phyloP scores from a whole-genome alignment of 2,113 vertebrate genomes.

The Podarcis cretensis region DNA sequence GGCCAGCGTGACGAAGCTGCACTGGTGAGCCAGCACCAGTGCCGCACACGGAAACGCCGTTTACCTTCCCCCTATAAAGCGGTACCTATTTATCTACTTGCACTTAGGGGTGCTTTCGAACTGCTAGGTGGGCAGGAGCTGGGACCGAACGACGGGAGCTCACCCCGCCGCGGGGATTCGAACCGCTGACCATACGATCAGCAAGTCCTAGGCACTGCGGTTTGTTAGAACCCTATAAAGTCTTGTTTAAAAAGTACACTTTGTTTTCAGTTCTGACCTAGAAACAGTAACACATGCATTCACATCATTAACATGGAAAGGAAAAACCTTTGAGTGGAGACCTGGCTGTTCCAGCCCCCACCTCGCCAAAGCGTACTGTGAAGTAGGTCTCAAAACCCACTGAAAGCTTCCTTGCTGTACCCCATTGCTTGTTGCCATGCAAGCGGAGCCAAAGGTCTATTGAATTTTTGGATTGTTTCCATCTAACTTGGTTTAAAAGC shows the following conservation, averaged over 20 bases:
- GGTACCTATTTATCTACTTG: no score
- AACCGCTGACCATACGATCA: no score
- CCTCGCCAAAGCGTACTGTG: background rate
- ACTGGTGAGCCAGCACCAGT: no score
- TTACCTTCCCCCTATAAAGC: no score
- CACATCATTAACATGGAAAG: constrained; percentile 29
- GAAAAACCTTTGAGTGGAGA: background rate
- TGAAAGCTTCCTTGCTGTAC: constrained; percentile 7
- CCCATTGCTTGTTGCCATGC: constrained; percentile 4
- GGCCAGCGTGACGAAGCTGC: no score
- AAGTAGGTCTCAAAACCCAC: background rate
- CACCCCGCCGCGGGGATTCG: no score
- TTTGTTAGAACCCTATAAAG: constrained; percentile 16
- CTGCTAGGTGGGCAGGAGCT: no score
- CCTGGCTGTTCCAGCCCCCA: background rate
- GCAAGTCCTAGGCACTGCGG: no score
- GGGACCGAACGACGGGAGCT: no score
- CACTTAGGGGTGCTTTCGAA: no score
- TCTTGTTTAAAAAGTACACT: constrained; percentile 16
- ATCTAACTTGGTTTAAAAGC: background rate
- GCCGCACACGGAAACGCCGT: no score
- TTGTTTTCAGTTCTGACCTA: constrained; percentile 27
- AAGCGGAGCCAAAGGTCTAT: constrained; percentile 6
- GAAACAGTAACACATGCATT: constrained; percentile 18
- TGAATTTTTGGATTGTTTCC: background rate